Percentiles rank a stretch among this genome's conserved stretches.
Conservation (phyloP, 2,888 invertebrate genomes). For the Drosophila eohydei region DNA sequence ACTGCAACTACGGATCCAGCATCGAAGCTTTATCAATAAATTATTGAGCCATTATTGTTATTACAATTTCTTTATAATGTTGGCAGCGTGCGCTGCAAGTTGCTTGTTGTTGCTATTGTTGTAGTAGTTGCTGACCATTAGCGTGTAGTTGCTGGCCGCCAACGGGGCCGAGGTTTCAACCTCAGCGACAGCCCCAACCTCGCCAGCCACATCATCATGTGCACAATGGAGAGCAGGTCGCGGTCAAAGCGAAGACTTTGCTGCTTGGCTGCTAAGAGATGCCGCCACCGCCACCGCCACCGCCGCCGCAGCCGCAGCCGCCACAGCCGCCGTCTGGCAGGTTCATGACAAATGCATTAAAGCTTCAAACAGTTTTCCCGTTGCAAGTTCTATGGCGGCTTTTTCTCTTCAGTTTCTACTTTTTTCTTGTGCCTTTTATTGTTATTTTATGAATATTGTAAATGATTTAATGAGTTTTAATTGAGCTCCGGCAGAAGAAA, state of each 20-base stretch:
- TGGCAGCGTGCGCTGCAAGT: conserved; percentile 72
- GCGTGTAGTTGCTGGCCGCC: conserved; percentile 73
- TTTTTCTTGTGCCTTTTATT: conserved; percentile 47
- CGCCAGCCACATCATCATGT: conserved; percentile 63
- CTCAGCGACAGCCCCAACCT: conserved; percentile 52
- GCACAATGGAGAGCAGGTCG: conserved; percentile 80
- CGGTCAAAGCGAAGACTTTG: conserved; percentile 56
- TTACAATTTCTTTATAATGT: conserved; percentile 82
- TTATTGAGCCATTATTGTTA: conserved; percentile 82
- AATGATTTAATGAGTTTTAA: conserved; percentile 80
- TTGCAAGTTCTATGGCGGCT: conserved; percentile 53
- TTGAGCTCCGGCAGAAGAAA: conserved; percentile 48
- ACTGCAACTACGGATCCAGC: conserved; percentile 40
- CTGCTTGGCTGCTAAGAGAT: conserved; percentile 35
- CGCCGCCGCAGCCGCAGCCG: background rate
- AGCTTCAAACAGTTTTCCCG: conserved; percentile 42
- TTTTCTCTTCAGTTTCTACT: conserved; percentile 33
- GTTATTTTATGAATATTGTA: conserved; percentile 77
- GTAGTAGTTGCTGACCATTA: conserved; percentile 70
- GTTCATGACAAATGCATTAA: conserved; percentile 79
- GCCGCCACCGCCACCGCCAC: conserved; percentile 17
- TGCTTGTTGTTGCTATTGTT: conserved; percentile 24
- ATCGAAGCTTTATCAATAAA: conserved; percentile 77
- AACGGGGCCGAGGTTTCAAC: conserved; percentile 70
- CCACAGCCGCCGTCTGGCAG: conserved; percentile 53